Evolutionary conservation across 2,888 invertebrate genomes (phyloP).

Genomic region (Seira ritae): DNA sequence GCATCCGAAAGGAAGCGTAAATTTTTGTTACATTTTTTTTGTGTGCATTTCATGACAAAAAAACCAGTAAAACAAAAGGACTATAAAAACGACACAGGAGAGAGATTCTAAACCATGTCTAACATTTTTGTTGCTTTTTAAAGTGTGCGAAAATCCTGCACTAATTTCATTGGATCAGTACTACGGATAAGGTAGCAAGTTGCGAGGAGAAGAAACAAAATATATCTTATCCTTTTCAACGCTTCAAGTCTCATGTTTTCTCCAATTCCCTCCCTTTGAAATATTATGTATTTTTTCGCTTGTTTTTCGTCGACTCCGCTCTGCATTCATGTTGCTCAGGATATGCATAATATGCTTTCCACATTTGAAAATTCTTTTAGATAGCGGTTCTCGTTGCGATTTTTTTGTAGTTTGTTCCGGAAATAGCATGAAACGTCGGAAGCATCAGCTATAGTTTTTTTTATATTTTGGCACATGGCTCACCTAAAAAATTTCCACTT

Average conservation of each 20-base stretch:
- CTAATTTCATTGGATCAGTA: slow-evolving; percentile 11
- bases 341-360: slow-evolving; percentile 21
- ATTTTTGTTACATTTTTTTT: neutral
- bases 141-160: neutral
- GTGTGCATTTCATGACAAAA: slow-evolving; percentile 3
- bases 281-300: neutral
- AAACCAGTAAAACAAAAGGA: neutral
- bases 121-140: neutral
- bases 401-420: slow-evolving; percentile 44
- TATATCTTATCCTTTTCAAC: neutral
- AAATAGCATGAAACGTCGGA: slow-evolving; percentile 42
- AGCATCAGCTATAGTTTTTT: neutral
- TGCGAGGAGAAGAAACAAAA: too few relatives aligned
- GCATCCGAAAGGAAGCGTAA: neutral
- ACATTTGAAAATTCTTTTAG: slow-evolving; percentile 23
- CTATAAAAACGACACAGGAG: neutral
- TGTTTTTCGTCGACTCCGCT: neutral
- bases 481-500: neutral
- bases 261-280: neutral
- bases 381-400: slow-evolving; percentile 27
- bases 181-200: neutral
- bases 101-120: slow-evolving; percentile 1
- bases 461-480: slow-evolving; percentile 11
- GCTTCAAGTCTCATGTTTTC: neutral
- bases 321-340: neutral